Conservation (phyloP, 1,140 invertebrate genomes). For the Chymomyza costata region DNA sequence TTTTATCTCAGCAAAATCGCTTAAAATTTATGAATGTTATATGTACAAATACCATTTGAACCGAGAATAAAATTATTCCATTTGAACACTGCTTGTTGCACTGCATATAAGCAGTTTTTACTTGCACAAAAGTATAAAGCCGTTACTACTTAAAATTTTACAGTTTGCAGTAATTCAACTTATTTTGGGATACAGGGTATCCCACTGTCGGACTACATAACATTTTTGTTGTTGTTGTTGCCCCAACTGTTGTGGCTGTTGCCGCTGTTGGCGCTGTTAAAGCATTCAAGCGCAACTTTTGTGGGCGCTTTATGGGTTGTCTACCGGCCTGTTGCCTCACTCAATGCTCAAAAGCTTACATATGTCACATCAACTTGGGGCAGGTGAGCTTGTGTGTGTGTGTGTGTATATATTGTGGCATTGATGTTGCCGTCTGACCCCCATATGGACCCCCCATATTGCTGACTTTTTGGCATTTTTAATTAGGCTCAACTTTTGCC, state of each 20-base stretch:
- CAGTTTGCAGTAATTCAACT: too few relatives aligned
- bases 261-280: slow-evolving; percentile 11
- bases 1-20: too few relatives aligned
- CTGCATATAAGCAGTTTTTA: too few relatives aligned
- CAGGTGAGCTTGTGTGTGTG: not conserved
- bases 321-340: slow-evolving; percentile 14
- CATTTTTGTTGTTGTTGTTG: not conserved
- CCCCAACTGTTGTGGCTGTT: not conserved
- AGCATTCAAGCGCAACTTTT: slow-evolving; percentile 30
- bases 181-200: too few relatives aligned
- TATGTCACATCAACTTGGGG: slow-evolving; percentile 31
- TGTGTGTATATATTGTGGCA: slow-evolving; percentile 17
- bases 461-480: slow-evolving; percentile 67
- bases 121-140: too few relatives aligned
- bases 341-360: slow-evolving; percentile 1
- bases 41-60: too few relatives aligned
- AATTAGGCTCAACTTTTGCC: slow-evolving; percentile 53
- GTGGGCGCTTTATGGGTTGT: slow-evolving; percentile 38
- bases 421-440: slow-evolving; percentile 28
- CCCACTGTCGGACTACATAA: too few relatives aligned
- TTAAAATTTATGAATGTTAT: too few relatives aligned
- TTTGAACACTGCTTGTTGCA: too few relatives aligned
- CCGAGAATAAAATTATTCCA: too few relatives aligned
- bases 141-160: too few relatives aligned
- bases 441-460: slow-evolving; percentile 15